Base-by-base conservation (phyloP, 2,113 vertebrate genomes). In the Megaceryle torquata region DNA sequence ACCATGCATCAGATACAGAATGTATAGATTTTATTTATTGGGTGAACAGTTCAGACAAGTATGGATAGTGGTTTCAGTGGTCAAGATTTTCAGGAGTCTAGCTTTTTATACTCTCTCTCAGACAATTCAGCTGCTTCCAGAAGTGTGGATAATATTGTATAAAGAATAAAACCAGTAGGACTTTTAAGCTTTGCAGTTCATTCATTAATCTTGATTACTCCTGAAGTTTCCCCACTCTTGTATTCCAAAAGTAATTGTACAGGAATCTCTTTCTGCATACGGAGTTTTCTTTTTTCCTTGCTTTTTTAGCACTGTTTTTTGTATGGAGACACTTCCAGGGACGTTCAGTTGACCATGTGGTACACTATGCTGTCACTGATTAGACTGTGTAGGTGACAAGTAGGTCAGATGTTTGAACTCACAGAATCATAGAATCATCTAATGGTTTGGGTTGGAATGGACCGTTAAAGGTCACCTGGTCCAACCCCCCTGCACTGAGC, bases 1-100 rank as follows among this genome's bases (percentile, higher is more conserved):
- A 88, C 94, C 81, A 92, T 82, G 85, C 79, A 84, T 74, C 95
- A 91, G 65, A 41, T 88, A 46, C 80, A 92, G 65, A 91, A 83
- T 81, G 59, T 61, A 74, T 3, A 51, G 43, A 56, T 59, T 39
- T 70, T 63, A 70, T 57, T 64, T 15, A 26, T 18, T 54, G 91
- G 46, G 65, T 83, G 29, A 82, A 39, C 39, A 59, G 43, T 65
- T 88, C 50, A 65, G 48, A 65, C 20, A 65, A 41, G 51, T 33
- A 29, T 31, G 28, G 21, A 64, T 63, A 57, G 57, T 53, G 56
- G 29, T 77, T 82, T 78, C 57, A 61, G 57, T 60, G 29, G 17
- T 41, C 72, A 65, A 65, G 33, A 53, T 53, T 69, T 76, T 76
- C 48, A 82, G 50, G 31, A 56, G 56, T 50, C 56, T 56, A 61